These are phyloP conservation scores for Morelia viridis DNA, from an alignment of 2,797 vertebrate genomes.

Conservation along the genomic window DNA sequence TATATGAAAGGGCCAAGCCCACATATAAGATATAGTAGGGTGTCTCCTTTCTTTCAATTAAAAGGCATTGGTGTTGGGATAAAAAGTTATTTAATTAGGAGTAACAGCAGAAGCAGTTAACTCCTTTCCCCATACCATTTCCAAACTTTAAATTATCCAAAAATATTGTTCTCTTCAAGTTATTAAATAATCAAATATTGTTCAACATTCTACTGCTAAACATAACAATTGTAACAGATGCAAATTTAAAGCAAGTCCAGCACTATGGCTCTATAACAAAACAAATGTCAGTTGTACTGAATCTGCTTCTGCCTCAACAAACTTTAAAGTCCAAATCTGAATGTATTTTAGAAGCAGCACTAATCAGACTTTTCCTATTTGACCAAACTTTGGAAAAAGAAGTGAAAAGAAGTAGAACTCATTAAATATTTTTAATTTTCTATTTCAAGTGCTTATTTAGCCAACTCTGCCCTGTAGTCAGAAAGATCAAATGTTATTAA, in stretches of 20 bases:
- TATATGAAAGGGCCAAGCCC: background rate
- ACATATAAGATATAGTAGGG: background rate
- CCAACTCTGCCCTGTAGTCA: background rate
- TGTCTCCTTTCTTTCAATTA: background rate
- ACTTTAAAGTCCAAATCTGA: background rate
- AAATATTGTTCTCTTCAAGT: background rate
- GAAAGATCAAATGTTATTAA: background rate
- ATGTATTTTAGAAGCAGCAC: background rate
- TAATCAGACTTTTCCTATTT: background rate
- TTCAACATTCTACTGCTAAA: background rate
- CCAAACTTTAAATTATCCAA: background rate
- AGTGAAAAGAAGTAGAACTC: background rate
- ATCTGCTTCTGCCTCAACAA: background rate
- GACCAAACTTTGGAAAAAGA: background rate
- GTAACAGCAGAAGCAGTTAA: background rate
- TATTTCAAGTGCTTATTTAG: background rate
- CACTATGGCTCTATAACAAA: background rate
- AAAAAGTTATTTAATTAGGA: background rate
- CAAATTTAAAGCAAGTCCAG: background rate
- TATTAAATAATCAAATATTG: background rate
- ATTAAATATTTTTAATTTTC: background rate
- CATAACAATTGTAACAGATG: background rate
- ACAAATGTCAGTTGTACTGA: background rate
- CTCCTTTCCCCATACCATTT: background rate
- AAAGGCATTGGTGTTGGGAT: background rate